Evolutionary conservation across 1,140 invertebrate genomes (phyloP).

Genomic region (Hypothenemus hampei): DNA sequence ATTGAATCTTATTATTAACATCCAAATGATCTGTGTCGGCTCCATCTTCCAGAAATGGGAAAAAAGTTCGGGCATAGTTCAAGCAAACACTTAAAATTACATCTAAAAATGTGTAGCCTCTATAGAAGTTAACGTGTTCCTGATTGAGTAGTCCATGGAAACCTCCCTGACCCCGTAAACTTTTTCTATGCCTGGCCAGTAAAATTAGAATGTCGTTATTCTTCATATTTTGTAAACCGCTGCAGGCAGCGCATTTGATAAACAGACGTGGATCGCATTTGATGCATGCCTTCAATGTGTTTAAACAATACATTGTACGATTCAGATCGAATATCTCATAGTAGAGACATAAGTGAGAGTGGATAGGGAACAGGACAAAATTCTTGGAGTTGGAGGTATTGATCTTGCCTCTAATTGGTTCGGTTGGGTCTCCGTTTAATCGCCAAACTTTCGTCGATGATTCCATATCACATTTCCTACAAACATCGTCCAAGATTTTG

Average conservation of each 20-base stretch:
- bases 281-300: slow-evolving; percentile 69
- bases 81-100: slow-evolving; percentile 73
- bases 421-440: slow-evolving; percentile 26
- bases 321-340: slow-evolving; percentile 75
- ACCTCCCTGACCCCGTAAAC: slow-evolving; percentile 72
- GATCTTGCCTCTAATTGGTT: slow-evolving; percentile 38
- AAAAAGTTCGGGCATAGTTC: slow-evolving; percentile 78
- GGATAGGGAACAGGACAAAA: slow-evolving; percentile 65
- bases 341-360: slow-evolving; percentile 80
- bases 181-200: slow-evolving; percentile 73
- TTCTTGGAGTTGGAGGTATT: slow-evolving; percentile 41
- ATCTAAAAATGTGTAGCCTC: slow-evolving; percentile 81
- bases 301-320: slow-evolving; percentile 72
- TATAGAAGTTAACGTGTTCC: slow-evolving; percentile 57
- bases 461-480: slow-evolving; percentile 23
- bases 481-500: slow-evolving; percentile 41
- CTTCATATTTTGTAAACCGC: slow-evolving; percentile 44
- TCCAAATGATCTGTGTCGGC: slow-evolving; percentile 64
- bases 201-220: slow-evolving; percentile 57
- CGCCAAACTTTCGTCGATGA: not conserved
- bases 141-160: slow-evolving; percentile 66
- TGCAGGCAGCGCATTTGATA: slow-evolving; percentile 48
- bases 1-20: slow-evolving; percentile 71
- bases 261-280: slow-evolving; percentile 68
- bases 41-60: slow-evolving; percentile 59